These are phyloP conservation scores for Aspidiotus rigidus DNA, from an alignment of 2,888 invertebrate genomes.

Conservation along the genomic window DNA sequence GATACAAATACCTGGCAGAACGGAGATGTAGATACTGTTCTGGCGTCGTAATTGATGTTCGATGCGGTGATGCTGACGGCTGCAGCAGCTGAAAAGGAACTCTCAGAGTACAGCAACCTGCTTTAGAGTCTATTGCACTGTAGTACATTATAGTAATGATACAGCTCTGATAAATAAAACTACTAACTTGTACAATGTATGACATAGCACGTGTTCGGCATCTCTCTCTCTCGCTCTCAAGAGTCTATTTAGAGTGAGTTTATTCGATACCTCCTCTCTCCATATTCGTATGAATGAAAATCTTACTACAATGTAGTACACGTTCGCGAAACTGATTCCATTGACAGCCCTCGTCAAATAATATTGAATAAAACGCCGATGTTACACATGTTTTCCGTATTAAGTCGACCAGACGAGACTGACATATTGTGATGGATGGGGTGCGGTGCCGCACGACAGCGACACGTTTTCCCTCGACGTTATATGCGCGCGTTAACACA, in stretches of 20 bases:
- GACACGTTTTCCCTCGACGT: not conserved
- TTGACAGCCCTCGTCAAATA: not conserved
- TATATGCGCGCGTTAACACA: not conserved
- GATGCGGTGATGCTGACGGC: not conserved
- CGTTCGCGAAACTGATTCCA: slow-evolving; percentile 12
- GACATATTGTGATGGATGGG: no score
- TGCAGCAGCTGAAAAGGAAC: no score
- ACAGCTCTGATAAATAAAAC: no score
- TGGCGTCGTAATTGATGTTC: slow-evolving; percentile 7
- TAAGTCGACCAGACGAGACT: not conserved
- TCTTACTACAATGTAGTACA: not conserved
- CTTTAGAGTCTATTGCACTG: no score
- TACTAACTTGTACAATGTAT: not conserved
- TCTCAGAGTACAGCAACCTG: not conserved
- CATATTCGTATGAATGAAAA: slow-evolving; percentile 6
- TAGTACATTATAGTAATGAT: no score
- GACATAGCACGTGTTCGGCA: slow-evolving; percentile 27
- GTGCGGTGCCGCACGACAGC: not conserved
- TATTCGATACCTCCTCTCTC: no score
- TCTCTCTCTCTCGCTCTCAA: not conserved
- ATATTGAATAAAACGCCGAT: not conserved
- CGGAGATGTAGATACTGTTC: slow-evolving; percentile 1
- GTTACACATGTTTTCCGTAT: not conserved
- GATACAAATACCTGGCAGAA: slow-evolving; percentile 4
- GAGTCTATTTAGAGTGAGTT: no score